Evolutionary conservation across 2,888 invertebrate genomes (phyloP).

Genomic region (Acanthosoma haemorrhoidale): DNA sequence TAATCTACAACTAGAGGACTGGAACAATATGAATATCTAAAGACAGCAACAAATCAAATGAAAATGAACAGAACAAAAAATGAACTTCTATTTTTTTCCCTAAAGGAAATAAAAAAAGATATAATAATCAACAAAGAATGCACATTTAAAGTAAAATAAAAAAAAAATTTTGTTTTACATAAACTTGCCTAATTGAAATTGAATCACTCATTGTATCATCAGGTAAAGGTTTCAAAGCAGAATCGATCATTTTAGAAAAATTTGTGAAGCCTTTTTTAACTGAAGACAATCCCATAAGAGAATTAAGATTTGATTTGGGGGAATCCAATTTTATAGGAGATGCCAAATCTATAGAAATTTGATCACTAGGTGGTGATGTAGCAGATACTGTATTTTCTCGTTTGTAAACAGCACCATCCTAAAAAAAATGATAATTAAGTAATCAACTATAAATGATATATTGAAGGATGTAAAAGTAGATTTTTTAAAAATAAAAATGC

Average conservation of each 20-base stretch:
- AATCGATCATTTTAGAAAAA: constrained; percentile 77
- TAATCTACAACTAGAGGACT: too few species aligned
- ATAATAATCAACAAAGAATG: too few species aligned
- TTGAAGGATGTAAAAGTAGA: too few species aligned
- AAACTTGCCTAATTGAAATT: constrained; percentile 55
- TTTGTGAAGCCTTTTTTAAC: constrained; percentile 74
- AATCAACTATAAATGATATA: neutral
- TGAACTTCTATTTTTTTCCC: too few species aligned
- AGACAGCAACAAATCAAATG: too few species aligned
- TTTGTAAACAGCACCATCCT: constrained; percentile 39
- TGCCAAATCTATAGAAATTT: constrained; percentile 28
- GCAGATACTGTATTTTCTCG: constrained; percentile 31
- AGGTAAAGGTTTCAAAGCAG: constrained; percentile 65
- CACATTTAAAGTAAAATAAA: too few species aligned
- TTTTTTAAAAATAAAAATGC: too few species aligned
- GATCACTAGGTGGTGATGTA: constrained; percentile 34
- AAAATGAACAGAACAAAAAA: too few species aligned
- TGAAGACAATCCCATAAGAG: constrained; percentile 35
- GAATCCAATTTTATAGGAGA: constrained; percentile 33
- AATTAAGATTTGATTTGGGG: constrained; percentile 32
- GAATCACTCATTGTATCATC: constrained; percentile 68
- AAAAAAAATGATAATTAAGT: neutral
- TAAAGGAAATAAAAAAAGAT: too few species aligned
- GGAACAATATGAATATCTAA: too few species aligned
- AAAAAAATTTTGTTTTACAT: constrained; percentile 1